These are phyloP conservation scores for Argopecten irradians DNA, from an alignment of 1,140 invertebrate genomes.

Conservation along the genomic window DNA sequence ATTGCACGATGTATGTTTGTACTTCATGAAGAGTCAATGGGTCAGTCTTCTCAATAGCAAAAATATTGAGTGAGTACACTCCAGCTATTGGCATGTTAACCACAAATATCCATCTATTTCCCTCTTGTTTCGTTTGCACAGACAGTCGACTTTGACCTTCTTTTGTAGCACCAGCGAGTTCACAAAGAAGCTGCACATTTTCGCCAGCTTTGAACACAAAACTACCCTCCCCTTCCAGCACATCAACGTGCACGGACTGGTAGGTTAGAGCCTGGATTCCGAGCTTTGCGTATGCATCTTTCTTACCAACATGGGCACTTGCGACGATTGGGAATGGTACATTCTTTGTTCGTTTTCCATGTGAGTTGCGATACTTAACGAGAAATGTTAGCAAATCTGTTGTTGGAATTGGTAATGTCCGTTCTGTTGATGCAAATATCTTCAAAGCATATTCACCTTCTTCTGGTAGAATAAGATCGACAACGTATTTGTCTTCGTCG, in stretches of 20 bases:
- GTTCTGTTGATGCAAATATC: constrained; percentile 34
- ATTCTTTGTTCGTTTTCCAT: constrained; percentile 30
- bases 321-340: constrained; percentile 43
- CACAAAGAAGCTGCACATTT: constrained; percentile 31
- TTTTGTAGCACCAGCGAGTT: constrained; percentile 35
- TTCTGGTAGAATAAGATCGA: constrained; percentile 40
- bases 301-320: constrained; percentile 38
- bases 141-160: constrained; percentile 35
- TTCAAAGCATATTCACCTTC: constrained; percentile 50
- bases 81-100: constrained; percentile 36
- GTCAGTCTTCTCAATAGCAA: constrained; percentile 37
- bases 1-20: constrained; percentile 44
- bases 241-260: constrained; percentile 29
- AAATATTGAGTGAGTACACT: constrained; percentile 47
- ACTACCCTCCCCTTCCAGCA: constrained; percentile 29
- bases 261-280: constrained; percentile 35
- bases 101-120: constrained; percentile 41
- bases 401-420: background rate
- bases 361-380: constrained; percentile 15
- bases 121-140: background rate
- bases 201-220: constrained; percentile 36
- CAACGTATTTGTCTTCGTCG: constrained; percentile 38
- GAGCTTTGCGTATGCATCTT: constrained; percentile 29
- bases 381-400: constrained; percentile 46
- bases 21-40: constrained; percentile 30